Evolutionary conservation across 2,113 vertebrate species (phyloP), one percentile per base, ranked within the genome.

Genomic region (Cichladusa arquata): DNA sequence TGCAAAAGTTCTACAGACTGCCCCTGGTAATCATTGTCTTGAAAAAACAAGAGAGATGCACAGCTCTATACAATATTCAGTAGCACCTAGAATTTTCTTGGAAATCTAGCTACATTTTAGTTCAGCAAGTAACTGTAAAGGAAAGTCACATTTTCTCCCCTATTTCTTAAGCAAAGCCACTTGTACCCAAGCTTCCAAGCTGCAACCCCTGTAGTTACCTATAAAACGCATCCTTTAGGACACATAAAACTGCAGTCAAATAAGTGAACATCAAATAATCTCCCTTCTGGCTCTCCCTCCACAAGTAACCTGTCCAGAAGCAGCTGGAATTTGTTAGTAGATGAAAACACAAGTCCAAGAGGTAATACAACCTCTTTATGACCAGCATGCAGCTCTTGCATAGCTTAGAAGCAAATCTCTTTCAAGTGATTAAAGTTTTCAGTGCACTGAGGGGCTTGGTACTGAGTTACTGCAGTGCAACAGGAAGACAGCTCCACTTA

Each of bases 111-210:
- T 76, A 78, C 15, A 38, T 31, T 45, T 81, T 18, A 91, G 44
- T 78, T 83, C 50, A 81, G 31, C 19, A 67, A 62, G 33, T 28
- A 48, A 74, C 44, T 78, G 11, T 45, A 62, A 73, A 11, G 4
- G 23, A 6, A 88, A 74, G 66, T 5, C 17, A 80, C 28, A 8
- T 42, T 76, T 64, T 67, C 53, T 64, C n/a, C 28, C 5, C 24
- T 44, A 9, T 36, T n/a, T 90, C 72, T 78, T n/a, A 76, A 50
- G 19, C 9, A 81, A 81, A 70, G 10, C 40, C 33, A 67, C 17
- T 53, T 47, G 14, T 14, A 33, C 6, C 3, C 6, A 56, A 19
- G 20, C 73, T 93, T 83, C 31, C 42, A 76, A 0, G 0, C 8
- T 56, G n/a, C 40, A 54, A 61, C 8, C 7, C 18, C 42, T 23